Evolutionary conservation across 2,888 invertebrate species (phyloP), one percentile per base, ranked within the genome.

Genomic region (Chloroclysta siterata): DNA sequence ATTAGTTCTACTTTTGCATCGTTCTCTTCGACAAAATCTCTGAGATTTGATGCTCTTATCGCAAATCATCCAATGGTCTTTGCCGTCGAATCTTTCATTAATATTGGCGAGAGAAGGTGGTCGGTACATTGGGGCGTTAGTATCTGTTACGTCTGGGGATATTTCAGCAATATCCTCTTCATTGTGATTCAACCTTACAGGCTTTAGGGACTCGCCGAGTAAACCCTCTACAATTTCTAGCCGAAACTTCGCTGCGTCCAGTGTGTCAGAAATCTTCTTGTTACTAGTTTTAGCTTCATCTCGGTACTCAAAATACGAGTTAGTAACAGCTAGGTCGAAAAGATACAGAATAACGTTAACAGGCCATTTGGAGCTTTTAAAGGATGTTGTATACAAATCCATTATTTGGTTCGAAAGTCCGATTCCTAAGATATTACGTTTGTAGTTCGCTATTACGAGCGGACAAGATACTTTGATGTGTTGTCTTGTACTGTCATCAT

Each of bases 311-410:
- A 68, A 62, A 14, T 62, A 68, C 11, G 66, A 56, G 33, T 66
- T 69, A 0, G 52, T 47, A 5, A 69, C 8, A 0, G 69, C 51
- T 28, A 69, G 10, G n/a, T 69, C 69, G n/a, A 69, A 69, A n/a
- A 69, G 29, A 22, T 72, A 61, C 14, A 74, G 66, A 47, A 81
- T 75, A 0, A 79, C 65, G 54, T 78, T 76, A 0, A 82, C 36
- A 2, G 79, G 71, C 74, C 79, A 79, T 59, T 81, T 83, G n/a
- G 69, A 68, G 7, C 74, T 75, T 68, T 76, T 75, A 41, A 67
- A 67, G 55, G 72, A 72, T 11, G 76, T 72, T n/a, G 79, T 44
- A 41, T 79, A 81, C 6, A 67, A 59, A n/a, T 75, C 73, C 60
- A 74, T 71, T 50, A 77, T 65, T 29, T 76, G 74, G 48, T 82